Conservation (phyloP, 2,888 invertebrate genomes). For the Nomada goodeniana region DNA sequence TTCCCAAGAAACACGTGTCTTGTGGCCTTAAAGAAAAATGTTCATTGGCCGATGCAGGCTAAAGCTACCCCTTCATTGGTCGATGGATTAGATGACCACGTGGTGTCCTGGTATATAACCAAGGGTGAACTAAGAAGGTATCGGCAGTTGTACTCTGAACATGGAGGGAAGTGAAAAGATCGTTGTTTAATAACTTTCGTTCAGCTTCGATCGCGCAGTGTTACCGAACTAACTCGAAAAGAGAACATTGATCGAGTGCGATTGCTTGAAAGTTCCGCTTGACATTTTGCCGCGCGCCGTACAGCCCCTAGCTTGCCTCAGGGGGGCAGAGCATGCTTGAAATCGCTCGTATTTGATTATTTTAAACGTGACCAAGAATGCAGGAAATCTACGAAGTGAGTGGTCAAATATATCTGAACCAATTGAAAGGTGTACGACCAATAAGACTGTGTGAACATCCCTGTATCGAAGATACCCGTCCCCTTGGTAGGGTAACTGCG, state of each 20-base stretch:
- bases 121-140: conserved; percentile 79
- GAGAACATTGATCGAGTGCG: conserved; percentile 47
- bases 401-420: conserved; percentile 7
- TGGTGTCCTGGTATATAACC: conserved; percentile 83
- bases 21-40: conserved; percentile 68
- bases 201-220: conserved; percentile 58
- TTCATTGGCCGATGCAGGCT: conserved; percentile 74
- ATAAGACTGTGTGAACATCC: conserved; percentile 9
- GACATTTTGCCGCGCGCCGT: background rate
- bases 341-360: background rate
- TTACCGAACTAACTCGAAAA: conserved; percentile 26
- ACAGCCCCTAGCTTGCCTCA: background rate
- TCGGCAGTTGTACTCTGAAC: conserved; percentile 80
- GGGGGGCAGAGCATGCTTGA: conserved; percentile 5
- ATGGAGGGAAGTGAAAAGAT: conserved; percentile 71
- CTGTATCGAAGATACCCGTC: background rate
- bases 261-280: conserved; percentile 20
- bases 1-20: conserved; percentile 79
- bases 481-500: background rate
- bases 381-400: conserved; percentile 22
- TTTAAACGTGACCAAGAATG: conserved; percentile 24
- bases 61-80: conserved; percentile 77
- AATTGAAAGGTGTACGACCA: conserved; percentile 3
- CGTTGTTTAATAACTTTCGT: conserved; percentile 53
- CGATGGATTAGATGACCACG: conserved; percentile 83